Base-by-base conservation (phyloP, 2,888 invertebrate species). In the Stegana nigrithorax region DNA sequence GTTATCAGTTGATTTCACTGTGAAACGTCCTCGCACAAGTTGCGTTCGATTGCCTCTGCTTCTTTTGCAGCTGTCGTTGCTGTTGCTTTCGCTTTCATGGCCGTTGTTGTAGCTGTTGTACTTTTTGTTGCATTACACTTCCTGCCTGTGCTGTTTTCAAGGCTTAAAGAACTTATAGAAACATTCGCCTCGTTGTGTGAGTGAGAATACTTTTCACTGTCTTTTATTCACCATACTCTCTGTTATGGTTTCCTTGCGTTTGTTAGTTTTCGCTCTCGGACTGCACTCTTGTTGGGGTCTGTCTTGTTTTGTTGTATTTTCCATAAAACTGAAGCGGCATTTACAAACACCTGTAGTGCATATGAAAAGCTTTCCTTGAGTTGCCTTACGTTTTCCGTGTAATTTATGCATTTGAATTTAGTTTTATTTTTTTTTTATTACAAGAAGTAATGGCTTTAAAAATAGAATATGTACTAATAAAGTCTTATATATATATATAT, bases 1-100 rank as follows among this genome's bases (percentile, higher is more conserved):
- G 74, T 75, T 78, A 78, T 75, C 75, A 78, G 73, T 76, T 70
- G 75, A 73, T 73, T 76, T 76, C 73, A 74, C 12, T n/a, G 26
- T 29, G 42, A 53, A 19, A 60, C 64, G 72, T 69, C 75, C 79
- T 79, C 79, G 69, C 73, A 75, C 79, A 77, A 78, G 67, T 69
- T 66, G 63, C 70, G 66, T 73, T 66, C 60, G 64, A 73, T 77
- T 77, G 72, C 65, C 57, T 50, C 53, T 51, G 4, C n/a, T 59
- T 7, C 10, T 57, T 25, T 25, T 60, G 53, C 36, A 58, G 36
- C 29, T 23, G 45, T 8, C 2, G 39, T 65, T 65, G 51, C 66
- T 68, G 66, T 68, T 69, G 69, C 65, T 62, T 27, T 10, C 17
- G 21, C 45, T 45, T 44, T 29, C 5, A 2, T n/a, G 17, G 63